Conservation (phyloP, 2,888 invertebrate species). For the Kuschelorhynchus macadamiae region DNA sequence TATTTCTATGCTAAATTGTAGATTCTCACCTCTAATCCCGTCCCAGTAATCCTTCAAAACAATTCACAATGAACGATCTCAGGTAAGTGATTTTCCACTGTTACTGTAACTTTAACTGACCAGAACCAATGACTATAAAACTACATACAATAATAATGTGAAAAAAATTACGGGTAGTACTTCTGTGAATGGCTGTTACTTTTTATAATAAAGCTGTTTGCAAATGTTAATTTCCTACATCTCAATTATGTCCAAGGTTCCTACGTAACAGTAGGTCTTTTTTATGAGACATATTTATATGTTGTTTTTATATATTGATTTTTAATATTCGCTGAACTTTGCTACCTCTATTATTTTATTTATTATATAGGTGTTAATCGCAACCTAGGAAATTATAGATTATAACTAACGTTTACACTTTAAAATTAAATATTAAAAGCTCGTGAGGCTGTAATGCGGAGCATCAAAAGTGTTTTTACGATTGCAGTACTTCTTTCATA, state of each 20-base stretch:
- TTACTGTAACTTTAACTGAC: constrained; percentile 5
- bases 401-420: too few relatives aligned
- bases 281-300: not conserved
- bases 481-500: too few relatives aligned
- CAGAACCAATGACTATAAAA: constrained; percentile 2
- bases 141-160: constrained; percentile 7
- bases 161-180: not conserved
- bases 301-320: not conserved
- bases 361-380: too few relatives aligned
- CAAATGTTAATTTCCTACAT: constrained; percentile 13
- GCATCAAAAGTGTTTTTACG: too few relatives aligned
- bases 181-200: constrained; percentile 22
- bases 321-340: not conserved
- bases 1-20: too few relatives aligned
- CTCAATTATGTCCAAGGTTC: constrained; percentile 23
- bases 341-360: too few relatives aligned
- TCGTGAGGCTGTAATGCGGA: too few relatives aligned
- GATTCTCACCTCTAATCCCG: too few relatives aligned
- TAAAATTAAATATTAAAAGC: too few relatives aligned
- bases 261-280: constrained; percentile 5
- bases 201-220: constrained; percentile 11
- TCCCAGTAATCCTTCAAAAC: constrained; percentile 1
- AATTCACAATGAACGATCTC: not conserved
- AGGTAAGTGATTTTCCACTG: constrained; percentile 1
- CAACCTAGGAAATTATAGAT: too few relatives aligned